Base-by-base conservation (phyloP, 2,797 vertebrate species). In the Pipistrellus pipistrellus region DNA sequence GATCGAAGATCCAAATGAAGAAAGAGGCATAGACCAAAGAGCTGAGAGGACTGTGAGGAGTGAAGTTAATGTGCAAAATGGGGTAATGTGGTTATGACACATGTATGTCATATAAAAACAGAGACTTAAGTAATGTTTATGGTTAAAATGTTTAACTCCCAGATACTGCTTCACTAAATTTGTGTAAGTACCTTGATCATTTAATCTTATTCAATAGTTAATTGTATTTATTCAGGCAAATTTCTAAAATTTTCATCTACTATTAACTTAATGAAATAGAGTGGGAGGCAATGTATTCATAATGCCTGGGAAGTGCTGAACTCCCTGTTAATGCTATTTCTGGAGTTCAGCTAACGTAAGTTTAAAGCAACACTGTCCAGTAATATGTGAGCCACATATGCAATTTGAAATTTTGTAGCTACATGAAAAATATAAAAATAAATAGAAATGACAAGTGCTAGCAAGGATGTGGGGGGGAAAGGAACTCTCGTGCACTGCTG, bases 181-280 rank as follows among this genome's bases (percentile, higher is more conserved):
- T 32, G 64, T 23, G 15, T 32, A 91, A 64, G n/a, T n/a, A 35
- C 6, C 35, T 48, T 20, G 57, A 32, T 53, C 44, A 89, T 91
- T 83, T 94, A 44, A 75, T 72, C 17, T 83, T 81, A 76, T n/a
- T 90, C 55, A 84, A 38, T 30, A 80, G 30, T 91, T 71, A 62
- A 76, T 90, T 71, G 53, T 69, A 89, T 72, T 83, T 87, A 75
- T 51, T 64, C 41, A 91, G 75, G 35, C 3, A 71, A 71, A 88
- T 80, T 75, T 90, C 68, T 90, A 90, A 92, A 59, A 68, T 75
- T 85, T 96, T 44, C 73, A 73, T 59, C 44, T 88, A 80, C 82
- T 91, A 81, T 35, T 94, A 89, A 91, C 35, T 44, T 91, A 94
- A 73, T 88, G 38, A 84, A 95, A 85, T n/a, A 85, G 80, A 73